Evolutionary conservation across 2,888 invertebrate genomes (phyloP).

Genomic region (Pasiphila rectangulata): DNA sequence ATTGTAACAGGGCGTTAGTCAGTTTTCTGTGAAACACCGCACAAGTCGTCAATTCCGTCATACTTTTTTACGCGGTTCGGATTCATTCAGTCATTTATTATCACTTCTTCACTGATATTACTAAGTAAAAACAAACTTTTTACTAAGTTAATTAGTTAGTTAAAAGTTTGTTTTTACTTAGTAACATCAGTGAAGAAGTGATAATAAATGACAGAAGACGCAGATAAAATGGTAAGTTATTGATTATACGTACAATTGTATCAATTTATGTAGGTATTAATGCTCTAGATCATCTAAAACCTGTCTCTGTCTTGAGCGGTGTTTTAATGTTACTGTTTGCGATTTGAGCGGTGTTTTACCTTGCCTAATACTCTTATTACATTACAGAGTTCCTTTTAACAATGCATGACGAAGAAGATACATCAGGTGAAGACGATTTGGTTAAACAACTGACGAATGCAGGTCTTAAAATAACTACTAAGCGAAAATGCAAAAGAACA

Average conservation of each 20-base stretch:
- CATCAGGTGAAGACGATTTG: neutral
- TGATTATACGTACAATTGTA: neutral
- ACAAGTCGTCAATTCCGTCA: slow-evolving; percentile 1
- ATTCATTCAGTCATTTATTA: neutral
- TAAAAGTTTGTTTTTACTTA: neutral
- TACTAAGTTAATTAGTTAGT: too few relatives aligned
- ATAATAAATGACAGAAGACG: neutral
- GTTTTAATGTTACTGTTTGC: neutral
- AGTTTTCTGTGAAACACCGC: neutral
- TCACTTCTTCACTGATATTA: neutral
- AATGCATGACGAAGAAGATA: neutral
- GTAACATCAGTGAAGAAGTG: neutral
- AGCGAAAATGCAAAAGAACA: neutral
- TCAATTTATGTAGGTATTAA: neutral
- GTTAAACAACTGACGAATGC: neutral
- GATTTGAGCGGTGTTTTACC: slow-evolving; percentile 1
- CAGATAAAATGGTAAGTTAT: neutral
- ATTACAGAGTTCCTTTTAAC: neutral
- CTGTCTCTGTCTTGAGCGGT: neutral
- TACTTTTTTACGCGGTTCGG: neutral
- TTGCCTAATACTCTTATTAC: neutral
- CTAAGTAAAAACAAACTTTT: neutral
- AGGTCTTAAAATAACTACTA: neutral
- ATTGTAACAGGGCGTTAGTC: neutral
- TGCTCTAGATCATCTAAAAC: neutral